Percentiles rank a stretch among this genome's conserved stretches.
Conservation (phyloP, 2,797 vertebrate species). For the Liasis olivaceus region DNA sequence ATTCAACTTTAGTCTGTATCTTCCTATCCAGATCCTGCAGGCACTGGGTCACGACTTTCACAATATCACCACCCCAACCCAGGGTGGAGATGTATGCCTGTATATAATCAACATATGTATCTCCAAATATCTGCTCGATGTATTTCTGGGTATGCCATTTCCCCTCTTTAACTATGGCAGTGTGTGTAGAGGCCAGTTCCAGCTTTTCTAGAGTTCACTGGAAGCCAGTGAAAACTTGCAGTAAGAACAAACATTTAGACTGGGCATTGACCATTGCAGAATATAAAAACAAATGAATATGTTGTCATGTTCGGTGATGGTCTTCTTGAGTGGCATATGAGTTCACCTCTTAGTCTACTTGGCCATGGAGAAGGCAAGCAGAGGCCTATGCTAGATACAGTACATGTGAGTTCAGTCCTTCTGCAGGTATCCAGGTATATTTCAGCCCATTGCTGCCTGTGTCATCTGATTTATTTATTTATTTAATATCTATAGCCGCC, state of each 20-base stretch:
- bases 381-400: neutral
- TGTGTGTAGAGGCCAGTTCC: neutral
- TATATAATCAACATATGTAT: neutral
- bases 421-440: neutral
- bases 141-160: neutral
- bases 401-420: neutral
- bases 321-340: neutral
- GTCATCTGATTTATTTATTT: no score
- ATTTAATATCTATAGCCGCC: no score
- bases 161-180: neutral
- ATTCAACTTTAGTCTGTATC: neutral
- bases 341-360: neutral
- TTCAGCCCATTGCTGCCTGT: neutral
- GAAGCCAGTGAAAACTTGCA: neutral
- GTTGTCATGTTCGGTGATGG: no score
- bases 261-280: neutral
- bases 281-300: neutral
- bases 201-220: neutral
- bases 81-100: no score
- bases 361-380: neutral
- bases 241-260: neutral
- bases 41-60: neutral
- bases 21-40: neutral
- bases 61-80: no score
- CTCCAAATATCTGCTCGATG: neutral